Conservation (phyloP, 2,797 vertebrate species). For the Enoplosus armatus region DNA sequence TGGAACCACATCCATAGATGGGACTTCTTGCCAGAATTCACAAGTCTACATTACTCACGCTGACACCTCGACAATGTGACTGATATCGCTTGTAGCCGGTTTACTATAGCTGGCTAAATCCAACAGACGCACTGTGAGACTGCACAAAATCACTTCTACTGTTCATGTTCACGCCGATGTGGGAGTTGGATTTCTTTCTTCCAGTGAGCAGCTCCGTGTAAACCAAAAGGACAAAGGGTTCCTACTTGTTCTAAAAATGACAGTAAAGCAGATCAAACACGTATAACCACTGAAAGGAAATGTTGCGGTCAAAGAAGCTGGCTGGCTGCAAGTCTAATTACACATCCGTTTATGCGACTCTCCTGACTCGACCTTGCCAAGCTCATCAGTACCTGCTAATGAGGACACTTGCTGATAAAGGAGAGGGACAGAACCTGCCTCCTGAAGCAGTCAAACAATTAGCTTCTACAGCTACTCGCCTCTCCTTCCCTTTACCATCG, state of each 20-base stretch:
- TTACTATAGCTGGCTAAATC: not conserved
- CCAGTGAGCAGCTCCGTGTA: not conserved
- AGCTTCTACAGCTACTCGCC: constrained; percentile 18
- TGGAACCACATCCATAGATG: not conserved
- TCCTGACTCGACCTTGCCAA: constrained; percentile 48
- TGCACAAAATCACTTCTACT: not conserved
- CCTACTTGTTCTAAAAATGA: constrained; percentile 3
- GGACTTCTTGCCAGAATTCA: not conserved
- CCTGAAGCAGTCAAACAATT: constrained; percentile 54
- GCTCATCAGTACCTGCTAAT: constrained; percentile 66
- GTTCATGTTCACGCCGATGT: not conserved
- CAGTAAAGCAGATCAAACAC: not conserved
- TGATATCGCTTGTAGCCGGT: not conserved
- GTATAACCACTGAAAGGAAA: not conserved
- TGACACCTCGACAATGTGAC: not conserved
- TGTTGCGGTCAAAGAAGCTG: not conserved
- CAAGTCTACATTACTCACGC: not conserved
- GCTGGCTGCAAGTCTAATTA: constrained; percentile 29
- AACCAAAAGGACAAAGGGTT: not conserved
- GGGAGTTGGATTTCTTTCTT: not conserved
- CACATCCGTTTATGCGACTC: constrained; percentile 39
- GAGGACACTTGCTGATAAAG: constrained; percentile 47
- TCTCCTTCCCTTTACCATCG: constrained; percentile 2
- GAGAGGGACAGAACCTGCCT: constrained; percentile 39
- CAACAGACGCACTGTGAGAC: not conserved